phyloP scores from a whole-genome alignment of 2,797 vertebrate species.

The Mycteria americana region DNA sequence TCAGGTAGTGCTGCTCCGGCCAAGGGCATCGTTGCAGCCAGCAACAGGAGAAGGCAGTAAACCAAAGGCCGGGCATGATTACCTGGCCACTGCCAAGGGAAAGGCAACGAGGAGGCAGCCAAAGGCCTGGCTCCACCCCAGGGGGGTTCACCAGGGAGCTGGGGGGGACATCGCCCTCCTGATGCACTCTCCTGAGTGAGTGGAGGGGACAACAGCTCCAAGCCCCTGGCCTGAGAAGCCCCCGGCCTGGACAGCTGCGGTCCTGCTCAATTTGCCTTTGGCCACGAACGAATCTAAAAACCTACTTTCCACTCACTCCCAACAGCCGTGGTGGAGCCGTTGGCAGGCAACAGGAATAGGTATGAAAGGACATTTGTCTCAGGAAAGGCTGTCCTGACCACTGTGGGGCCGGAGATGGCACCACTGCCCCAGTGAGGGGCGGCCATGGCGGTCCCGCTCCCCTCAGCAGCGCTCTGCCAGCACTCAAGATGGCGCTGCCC shows the following conservation, averaged over 20 bases:
- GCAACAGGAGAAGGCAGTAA: background rate
- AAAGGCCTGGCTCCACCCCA: background rate
- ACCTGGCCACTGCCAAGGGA: background rate
- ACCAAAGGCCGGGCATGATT: background rate
- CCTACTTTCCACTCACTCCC: background rate
- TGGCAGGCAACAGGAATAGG: background rate
- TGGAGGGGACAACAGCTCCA: fast-evolving
- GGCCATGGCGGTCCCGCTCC: fast-evolving
- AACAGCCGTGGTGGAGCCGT: background rate
- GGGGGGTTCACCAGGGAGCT: background rate
- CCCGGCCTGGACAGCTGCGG: background rate
- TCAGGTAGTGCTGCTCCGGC: background rate
- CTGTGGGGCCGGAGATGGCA: fast-evolving
- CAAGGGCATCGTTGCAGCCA: background rate
- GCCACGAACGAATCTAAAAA: fast-evolving
- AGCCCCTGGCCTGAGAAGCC: background rate
- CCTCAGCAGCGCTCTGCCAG: background rate
- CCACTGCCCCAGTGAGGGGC: fast-evolving
- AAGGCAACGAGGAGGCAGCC: background rate
- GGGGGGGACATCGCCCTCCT: fast-evolving
- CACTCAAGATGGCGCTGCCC: slow-evolving; percentile 19
- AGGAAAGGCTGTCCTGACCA: background rate
- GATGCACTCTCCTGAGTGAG: no score
- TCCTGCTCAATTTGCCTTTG: background rate
- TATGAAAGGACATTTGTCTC: background rate